Percentiles rank a stretch among this genome's conserved stretches.
Conservation (phyloP, 2,888 invertebrate species). For the Parapristionchus giblindavisi region DNA sequence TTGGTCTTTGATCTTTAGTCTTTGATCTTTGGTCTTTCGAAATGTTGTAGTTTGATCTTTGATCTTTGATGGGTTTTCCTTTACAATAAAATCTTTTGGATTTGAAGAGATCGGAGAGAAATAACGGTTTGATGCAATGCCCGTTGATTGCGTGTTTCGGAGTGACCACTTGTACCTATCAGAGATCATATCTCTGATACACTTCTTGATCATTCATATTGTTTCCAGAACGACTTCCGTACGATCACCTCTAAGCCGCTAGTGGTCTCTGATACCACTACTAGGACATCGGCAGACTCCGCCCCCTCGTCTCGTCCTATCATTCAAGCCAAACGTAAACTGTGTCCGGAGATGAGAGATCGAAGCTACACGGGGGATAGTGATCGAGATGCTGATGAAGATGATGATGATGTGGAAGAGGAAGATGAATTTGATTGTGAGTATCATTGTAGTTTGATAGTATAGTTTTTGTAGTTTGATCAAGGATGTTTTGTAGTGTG, state of each 20-base stretch:
- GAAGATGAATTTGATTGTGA: not conserved
- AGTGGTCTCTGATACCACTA: too few relatives aligned
- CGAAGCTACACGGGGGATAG: conserved; percentile 29
- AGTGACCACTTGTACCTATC: too few relatives aligned
- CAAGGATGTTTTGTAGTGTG: not conserved
- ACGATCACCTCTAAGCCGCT: too few relatives aligned
- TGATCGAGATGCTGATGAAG: conserved; percentile 5
- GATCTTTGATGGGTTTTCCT: conserved; percentile 1
- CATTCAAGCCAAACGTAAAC: conserved; percentile 34
- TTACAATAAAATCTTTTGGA: too few relatives aligned
- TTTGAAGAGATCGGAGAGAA: too few relatives aligned
- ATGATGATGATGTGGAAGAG: conserved; percentile 1
- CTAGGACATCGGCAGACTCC: too few relatives aligned
- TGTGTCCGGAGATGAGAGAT: conserved; percentile 34
- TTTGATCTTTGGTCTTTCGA: not conserved
- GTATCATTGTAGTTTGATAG: not conserved
- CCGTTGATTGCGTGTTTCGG: too few relatives aligned
- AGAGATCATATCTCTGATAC: too few relatives aligned
- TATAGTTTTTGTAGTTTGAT: not conserved
- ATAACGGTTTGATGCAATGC: too few relatives aligned
- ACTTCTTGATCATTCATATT: too few relatives aligned
- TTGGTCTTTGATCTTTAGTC: not conserved
- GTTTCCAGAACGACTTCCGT: too few relatives aligned
- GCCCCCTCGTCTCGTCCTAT: too few relatives aligned
- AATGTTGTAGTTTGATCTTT: not conserved